Base-by-base conservation (phyloP, 1,140 invertebrate species). In the Helicoverpa zea region DNA sequence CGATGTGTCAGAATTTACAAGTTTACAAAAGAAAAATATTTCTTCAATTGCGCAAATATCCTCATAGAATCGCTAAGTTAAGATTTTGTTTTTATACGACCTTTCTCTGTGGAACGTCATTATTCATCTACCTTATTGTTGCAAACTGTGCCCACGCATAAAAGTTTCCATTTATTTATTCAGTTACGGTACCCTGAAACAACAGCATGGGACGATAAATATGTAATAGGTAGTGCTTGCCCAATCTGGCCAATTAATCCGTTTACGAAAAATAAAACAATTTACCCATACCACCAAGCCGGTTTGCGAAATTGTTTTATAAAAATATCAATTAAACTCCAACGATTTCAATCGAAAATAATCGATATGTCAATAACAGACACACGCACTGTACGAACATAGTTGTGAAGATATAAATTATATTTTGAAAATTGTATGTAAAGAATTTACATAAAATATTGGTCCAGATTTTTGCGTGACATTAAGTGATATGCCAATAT, bases 301-400 rank as follows among this genome's bases (percentile, higher is more conserved):
- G n/a, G 43, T 16, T 35, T 35, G n/a, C 43, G 30, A 18, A 43
- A 12, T 9, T 35, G 35, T 35, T 35, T 35, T 35, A 10, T 59
- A 59, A 47, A 66, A 66, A 66, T 12, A 35, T 16, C 35, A 35
- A 66, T 49, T 49, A 66, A 49, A 18, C 12, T 64, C 35, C 61
- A 66, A 66, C 35, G 30, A 43, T 16, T 64, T 16, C 30, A 43
- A 64, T 64, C n/a, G 43, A 64, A 64, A 10, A 9, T 64, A 16
- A 64, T 64, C 16, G 30, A 64, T 35, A 35, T 64, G 63, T 64
- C 63, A 64, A 47, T 43, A 9, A 47, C 30, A 64, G 30, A 35
- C 14, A 43, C 23, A 47, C 13, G 63, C 2, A 3, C 14, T 11
- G 29, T 35, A n/a, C 12, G 12, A n/a, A 14, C 7, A 3, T 58